Conservation (phyloP, 2,888 invertebrate species). For the Lepidochrysops patricia region DNA sequence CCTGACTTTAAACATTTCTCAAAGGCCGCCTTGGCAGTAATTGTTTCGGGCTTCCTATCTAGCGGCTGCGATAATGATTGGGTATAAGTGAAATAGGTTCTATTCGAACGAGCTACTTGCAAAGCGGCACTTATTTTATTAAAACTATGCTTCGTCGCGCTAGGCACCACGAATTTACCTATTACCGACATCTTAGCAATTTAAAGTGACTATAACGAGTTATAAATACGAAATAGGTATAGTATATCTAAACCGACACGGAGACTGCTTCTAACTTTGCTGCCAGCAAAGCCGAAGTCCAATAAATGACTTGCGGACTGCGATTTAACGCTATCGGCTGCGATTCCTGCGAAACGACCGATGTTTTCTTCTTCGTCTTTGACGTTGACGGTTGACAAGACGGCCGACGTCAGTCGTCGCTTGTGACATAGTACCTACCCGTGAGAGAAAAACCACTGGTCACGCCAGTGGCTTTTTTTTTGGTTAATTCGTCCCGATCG, state of each 20-base stretch:
- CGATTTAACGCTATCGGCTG: neutral
- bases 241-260: neutral
- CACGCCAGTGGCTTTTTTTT: too few relatives aligned
- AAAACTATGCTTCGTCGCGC: conserved; percentile 46
- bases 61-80: conserved; percentile 88
- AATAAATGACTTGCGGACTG: neutral
- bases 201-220: neutral
- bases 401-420: neutral
- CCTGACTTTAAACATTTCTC: conserved; percentile 85
- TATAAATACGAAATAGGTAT: neutral
- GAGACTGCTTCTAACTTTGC: neutral
- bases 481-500: too few relatives aligned
- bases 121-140: conserved; percentile 48
- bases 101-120: conserved; percentile 47
- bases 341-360: neutral
- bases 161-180: conserved; percentile 49
- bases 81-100: conserved; percentile 84
- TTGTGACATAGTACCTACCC: too few relatives aligned
- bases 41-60: conserved; percentile 81
- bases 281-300: conserved; percentile 7
- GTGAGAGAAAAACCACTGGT: too few relatives aligned
- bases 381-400: neutral
- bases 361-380: neutral
- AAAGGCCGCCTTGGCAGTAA: conserved; percentile 85
- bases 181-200: conserved; percentile 45